Evolutionary conservation across 2,888 invertebrate species (phyloP), one percentile per base, ranked within the genome.

Genomic region (Cecidostiba fungosa): DNA sequence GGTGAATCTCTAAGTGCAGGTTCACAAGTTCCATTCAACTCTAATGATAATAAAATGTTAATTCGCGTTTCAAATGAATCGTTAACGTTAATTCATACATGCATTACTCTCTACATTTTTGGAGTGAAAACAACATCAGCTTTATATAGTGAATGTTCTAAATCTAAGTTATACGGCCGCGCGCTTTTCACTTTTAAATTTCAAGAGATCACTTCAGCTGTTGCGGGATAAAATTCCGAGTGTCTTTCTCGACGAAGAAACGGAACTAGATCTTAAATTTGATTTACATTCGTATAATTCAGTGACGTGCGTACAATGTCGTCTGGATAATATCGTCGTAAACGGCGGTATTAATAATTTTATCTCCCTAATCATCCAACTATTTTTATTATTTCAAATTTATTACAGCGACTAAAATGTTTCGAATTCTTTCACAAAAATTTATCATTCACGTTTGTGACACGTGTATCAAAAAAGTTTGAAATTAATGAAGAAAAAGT

Each of bases 91-190:
- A 80, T 70, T n/a, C 54, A 1, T 59, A 39, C 10, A 62, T 62
- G 29, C 66, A 47, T 78, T 69, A 78, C 29, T 69, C 43, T 78
- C 72, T 14, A 72, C 72, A 70, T 80, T 80, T 80, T 72, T 72
- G 23, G 39, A 80, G 80, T 80, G 72, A 70, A 72, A 80, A 29
- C 70, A 12, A 26, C 77, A 29, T 78, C 23, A 76, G 23, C 47
- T 66, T 26, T 29, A n/a, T n/a, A n/a, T n/a, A n/a, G 16, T 23
- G 66, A 19, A 47, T 29, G 29, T 32, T 66, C 29, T 29, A 78
- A 66, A 47, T 66, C 29, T 78, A n/a, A 66, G 12, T 77, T 36
- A n/a, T n/a, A 39, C 1, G 29, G 14, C 62, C 14, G 8, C 39
- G 39, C 26, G 1, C 36, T 77, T 77, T 77, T 77, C 62, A 77